These are phyloP conservation scores for Hypanus sabinus DNA, from an alignment of 2,113 vertebrate species.

Conservation along the genomic window DNA sequence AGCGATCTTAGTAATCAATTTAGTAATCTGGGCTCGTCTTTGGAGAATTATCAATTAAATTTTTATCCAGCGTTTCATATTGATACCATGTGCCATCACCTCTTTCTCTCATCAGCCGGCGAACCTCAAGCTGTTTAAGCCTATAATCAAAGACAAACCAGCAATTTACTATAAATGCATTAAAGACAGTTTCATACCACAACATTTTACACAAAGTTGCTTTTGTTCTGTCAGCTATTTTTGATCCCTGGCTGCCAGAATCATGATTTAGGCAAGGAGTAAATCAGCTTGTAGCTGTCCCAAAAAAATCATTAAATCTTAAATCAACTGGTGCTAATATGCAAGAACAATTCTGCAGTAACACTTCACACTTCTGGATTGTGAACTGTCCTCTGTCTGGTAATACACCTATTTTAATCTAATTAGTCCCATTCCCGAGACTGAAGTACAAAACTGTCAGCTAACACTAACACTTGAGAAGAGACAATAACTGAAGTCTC, in stretches of 20 bases:
- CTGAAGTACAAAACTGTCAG: no score
- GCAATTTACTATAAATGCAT: conserved; percentile 31
- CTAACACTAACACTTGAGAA: no score
- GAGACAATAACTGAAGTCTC: no score
- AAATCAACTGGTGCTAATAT: not conserved
- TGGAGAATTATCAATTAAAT: conserved; percentile 60
- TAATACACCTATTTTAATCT: no score
- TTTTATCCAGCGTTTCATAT: conserved; percentile 58
- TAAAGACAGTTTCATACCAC: not conserved
- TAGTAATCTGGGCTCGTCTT: conserved; percentile 79
- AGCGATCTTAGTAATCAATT: conserved; percentile 37
- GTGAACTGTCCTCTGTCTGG: no score
- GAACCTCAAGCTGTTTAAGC: conserved; percentile 60
- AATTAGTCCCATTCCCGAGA: no score
- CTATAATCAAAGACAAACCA: conserved; percentile 51
- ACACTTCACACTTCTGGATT: no score
- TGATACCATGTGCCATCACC: conserved; percentile 90
- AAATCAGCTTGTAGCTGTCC: not conserved
- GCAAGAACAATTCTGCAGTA: not conserved
- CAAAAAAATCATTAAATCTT: not conserved
- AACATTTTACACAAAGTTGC: not conserved
- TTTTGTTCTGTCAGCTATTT: not conserved
- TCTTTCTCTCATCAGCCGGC: conserved; percentile 68
- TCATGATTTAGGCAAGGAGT: no score
- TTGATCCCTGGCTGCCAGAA: not conserved